Evolutionary conservation across 2,113 vertebrate species (phyloP), one percentile per base, ranked within the genome.

Genomic region (Columba janthina): DNA sequence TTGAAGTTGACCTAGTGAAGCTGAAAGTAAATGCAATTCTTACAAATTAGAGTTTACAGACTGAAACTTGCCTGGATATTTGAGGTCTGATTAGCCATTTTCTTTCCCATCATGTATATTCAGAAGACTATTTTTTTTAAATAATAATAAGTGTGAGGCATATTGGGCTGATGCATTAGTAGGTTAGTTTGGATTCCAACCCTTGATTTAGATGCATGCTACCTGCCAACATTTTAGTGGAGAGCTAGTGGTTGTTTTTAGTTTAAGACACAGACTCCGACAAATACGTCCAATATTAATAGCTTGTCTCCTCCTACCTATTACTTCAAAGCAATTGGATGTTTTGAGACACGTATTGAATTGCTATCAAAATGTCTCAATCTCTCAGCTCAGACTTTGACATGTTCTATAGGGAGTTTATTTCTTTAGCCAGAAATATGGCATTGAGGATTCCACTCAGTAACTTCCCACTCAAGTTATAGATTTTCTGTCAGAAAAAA

Each of bases 401-500:
- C 93, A 82, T 79, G 88, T 88, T 96, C 69, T 64, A 84, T 71
- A 48, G 94, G 54, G 74, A 88, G 57, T 93, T 93, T 93, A 90
- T 93, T 93, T 91, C 93, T 90, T 72, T 91, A 97, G 85, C 95
- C 91, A 74, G 62, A 95, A 96, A 97, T 97, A 94, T 72, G 62
- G 91, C 97, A 96, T 93, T 95, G 97, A 97, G 96, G 94, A 97
- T 97, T 97, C 94, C 91, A 94, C 95, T 97, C 96, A 97, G 89
- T 97, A 97, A 95, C 97, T 97, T 89, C 88, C 94, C 93, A 89
- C 95, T 98, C 97, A 94, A 91, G 94, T 71, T 94, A 97, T 96
- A 89, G 95, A 94, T 97, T 96, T 98, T 96, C 97, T 96, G 97
- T 97, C 96, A 97, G 96, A 84, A 90, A 97, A 95, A 97, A 97